These are phyloP conservation scores for Neomorphus geoffroyi DNA, from an alignment of 2,797 vertebrate species.

Conservation along the genomic window DNA sequence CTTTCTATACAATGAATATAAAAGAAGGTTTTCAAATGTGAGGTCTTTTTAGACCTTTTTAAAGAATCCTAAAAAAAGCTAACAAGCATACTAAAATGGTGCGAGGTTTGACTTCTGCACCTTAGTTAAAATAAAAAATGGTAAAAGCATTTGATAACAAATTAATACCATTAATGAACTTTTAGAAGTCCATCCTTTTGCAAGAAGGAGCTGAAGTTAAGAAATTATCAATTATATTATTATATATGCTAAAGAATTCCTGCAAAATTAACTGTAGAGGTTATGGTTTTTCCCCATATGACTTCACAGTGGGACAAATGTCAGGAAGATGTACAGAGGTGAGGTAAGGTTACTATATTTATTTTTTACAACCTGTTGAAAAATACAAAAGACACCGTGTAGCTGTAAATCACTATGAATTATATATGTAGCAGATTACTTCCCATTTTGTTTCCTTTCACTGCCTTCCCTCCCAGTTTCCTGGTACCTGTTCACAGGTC, in stretches of 20 bases:
- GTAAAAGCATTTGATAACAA: not conserved
- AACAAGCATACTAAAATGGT: not conserved
- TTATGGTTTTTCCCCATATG: not conserved
- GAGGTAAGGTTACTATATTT: not conserved
- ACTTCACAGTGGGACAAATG: not conserved
- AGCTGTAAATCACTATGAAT: not conserved
- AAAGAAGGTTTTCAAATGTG: not conserved
- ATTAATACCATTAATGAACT: not conserved
- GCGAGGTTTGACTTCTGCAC: not conserved
- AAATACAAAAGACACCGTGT: not conserved
- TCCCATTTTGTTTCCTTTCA: not conserved
- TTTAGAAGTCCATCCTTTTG: not conserved
- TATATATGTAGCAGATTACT: not conserved
- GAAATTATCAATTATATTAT: too few species aligned
- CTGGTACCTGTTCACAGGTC: not conserved
- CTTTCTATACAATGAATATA: not conserved
- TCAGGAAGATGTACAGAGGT: not conserved
- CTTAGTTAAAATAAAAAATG: not conserved
- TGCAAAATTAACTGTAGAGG: not conserved
- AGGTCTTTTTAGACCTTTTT: not conserved
- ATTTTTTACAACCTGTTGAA: not conserved
- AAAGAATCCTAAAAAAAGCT: not conserved
- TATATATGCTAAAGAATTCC: not conserved
- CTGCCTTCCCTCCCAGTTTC: not conserved
- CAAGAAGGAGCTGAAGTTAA: not conserved